phyloP scores from a whole-genome alignment of 2,888 invertebrate genomes.

The Agrochola lota region DNA sequence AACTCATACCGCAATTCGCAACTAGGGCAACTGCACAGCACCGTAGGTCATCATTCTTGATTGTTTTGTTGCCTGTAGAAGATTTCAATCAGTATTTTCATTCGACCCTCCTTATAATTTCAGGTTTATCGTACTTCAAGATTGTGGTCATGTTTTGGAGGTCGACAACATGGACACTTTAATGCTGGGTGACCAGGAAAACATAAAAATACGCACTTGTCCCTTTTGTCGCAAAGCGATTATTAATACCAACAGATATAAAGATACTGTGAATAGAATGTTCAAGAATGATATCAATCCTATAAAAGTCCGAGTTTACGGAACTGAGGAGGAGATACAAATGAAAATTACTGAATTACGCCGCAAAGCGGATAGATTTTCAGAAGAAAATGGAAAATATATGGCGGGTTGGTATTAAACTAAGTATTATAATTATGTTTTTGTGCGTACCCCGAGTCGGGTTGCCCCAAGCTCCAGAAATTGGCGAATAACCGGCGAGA shows the following conservation, averaged over 20 bases:
- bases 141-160: conserved; percentile 89
- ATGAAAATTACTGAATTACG: conserved; percentile 64
- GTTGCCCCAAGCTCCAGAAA: not conserved
- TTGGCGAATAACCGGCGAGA: too few species aligned
- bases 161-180: conserved; percentile 84
- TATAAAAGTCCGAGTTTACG: conserved; percentile 83
- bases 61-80: not conserved
- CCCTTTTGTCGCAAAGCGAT: conserved; percentile 91
- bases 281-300: conserved; percentile 82
- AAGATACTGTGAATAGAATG: conserved; percentile 85
- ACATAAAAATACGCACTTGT: conserved; percentile 84
- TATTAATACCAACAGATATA: conserved; percentile 90
- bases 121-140: conserved; percentile 88
- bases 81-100: not conserved
- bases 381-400: conserved; percentile 32
- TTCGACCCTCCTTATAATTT: conserved; percentile 25
- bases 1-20: not conserved
- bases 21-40: not conserved
- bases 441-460: too few species aligned
- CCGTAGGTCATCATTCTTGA: not conserved
- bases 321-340: conserved; percentile 73
- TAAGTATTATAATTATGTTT: too few species aligned
- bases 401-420: conserved; percentile 57
- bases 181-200: conserved; percentile 78
- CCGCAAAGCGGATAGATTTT: conserved; percentile 49